Evolutionary conservation across 2,797 vertebrate species (phyloP), one percentile per base, ranked within the genome.

Genomic region (Pagetopsis macropterus): DNA sequence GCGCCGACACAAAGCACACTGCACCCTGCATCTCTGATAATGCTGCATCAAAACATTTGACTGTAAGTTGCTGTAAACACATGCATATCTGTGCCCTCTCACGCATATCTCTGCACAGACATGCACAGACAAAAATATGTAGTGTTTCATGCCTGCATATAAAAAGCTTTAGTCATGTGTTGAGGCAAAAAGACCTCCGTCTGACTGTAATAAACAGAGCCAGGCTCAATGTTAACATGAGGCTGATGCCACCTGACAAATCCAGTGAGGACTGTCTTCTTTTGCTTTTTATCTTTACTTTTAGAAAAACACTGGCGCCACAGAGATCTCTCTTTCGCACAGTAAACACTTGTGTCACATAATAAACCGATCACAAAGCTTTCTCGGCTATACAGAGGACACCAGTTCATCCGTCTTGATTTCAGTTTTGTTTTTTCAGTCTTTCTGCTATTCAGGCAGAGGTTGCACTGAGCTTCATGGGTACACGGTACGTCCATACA

Each of bases 291-390:
- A 45, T 79, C 46, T 71, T 85, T 82, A 64, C 66, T 64, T 40
- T 77, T 19, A 81, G 49, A 68, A 56, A 72, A 70, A 70, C 72
- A 65, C 49, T 43, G 27, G 50, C 4, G 0, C 49, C 72, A 58
- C 52, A 65, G 54, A 72, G 55, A 58, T 75, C 70, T 68, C 73
- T 64, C 64, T 75, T 76, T 70, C 45, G 72, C 66, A 51, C 49
- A 68, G 75, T 83, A 79, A 84, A 84, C 81, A 76, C 70, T 58
- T 50, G 65, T 79, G 75, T 83, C 88, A 90, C 69, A 72, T 51
- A 75, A 87, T 79, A 79, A 77, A 72, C 50, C 15, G 31, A 75
- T 87, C 49, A 72, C 69, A 84, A 65, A 75, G 69, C 76, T 81
- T 66, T 78, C 68, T 51, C 72, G 54, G 49, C 68, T 37, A 16